Evolutionary conservation across 2,888 invertebrate species (phyloP), one percentile per base, ranked within the genome.

Genomic region (Masnerella sp.): DNA sequence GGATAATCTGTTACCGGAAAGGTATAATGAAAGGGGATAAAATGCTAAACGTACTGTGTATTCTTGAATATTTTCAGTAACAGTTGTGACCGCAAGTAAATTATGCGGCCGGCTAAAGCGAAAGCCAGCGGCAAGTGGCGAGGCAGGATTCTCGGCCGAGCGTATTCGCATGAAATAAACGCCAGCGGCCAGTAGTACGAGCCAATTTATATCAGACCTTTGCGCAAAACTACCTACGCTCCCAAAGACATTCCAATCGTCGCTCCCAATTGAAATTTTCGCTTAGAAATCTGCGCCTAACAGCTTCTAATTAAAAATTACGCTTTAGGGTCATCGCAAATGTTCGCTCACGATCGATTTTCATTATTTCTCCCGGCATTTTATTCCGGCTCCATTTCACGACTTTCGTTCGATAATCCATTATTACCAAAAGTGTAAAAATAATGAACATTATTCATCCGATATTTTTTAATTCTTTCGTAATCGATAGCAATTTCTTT

Each of bases 151-250:
- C 68, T 59, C 59, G 59, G 36, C 68, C 51, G 68, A 68, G 51
- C 52, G 28, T 59, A 59, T 68, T 59, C 68, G 38, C 59, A 47
- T 52, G 52, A 58, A 56, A 40, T 56, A 47, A 56, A 62, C 56
- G 56, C 42, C 25, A 22, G 43, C 25, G 34, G 49, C 62, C 15
- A 73, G 73, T 73, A 68, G 73, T 67, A 54, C 25, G 52, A 62
- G 68, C 68, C 56, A 73, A 67, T 68, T 73, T 73, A 54, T 68
- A 68, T 73, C 73, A 68, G 68, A 61, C 73, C 11, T 11, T 14
- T 8, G 22, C 12, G 15, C 11, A 45, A 15, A 52, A 15, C 32
- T 30, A 42, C 11, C n/a, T n/a, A n/a, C n/a, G n/a, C n/a, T n/a
- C n/a, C n/a, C n/a, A n/a, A n/a, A n/a, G n/a, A n/a, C n/a, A n/a